Evolutionary conservation across 2,113 vertebrate genomes (phyloP), one percentile per base, ranked within the genome.

Genomic region (Cyprinodon tularosa): DNA sequence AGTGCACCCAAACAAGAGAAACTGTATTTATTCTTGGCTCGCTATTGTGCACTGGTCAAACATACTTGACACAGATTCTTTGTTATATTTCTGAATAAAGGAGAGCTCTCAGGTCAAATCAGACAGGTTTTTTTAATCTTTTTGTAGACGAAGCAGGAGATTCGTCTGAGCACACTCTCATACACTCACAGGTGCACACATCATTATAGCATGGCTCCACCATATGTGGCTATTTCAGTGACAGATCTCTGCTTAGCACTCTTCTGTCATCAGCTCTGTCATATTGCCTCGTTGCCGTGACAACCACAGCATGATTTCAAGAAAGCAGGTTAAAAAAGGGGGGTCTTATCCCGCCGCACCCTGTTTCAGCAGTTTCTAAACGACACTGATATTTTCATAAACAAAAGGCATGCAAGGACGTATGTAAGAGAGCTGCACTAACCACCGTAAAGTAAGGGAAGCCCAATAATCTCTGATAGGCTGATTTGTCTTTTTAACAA

Each of bases 181-280:
- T 62, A 77, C 61, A 61, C 72, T 68, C 3, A 65, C 68, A 69
- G 64, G 62, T 72, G 72, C 76, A 79, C 81, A 73, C 86, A 88
- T 81, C 82, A 84, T 82, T 83, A 86, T 57, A 82, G 77, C 84
- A 62, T 37, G 57, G 72, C 82, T 76, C 71, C 77, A 63, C 90
- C 86, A 80, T 80, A 80, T 72, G 89, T 84, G 90, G 88, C 82
- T 90, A 83, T 96, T 96, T 94, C 92, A 83, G 93, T 90, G 95
- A 95, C 92, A 94, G 94, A 96, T 94, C 93, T 94, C 85, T 88
- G 93, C 93, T 93, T 95, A 95, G 94, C 79, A 93, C 85, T 82
- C 94, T 93, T 96, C 95, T 96, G 95, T 97, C 94, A 95, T 93
- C 88, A 90, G 93, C 81, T 20, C 94, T 94, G 95, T 96, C 96